These are phyloP conservation scores for Drosophila bifasciata DNA, from an alignment of 1,140 invertebrate genomes.

Conservation along the genomic window DNA sequence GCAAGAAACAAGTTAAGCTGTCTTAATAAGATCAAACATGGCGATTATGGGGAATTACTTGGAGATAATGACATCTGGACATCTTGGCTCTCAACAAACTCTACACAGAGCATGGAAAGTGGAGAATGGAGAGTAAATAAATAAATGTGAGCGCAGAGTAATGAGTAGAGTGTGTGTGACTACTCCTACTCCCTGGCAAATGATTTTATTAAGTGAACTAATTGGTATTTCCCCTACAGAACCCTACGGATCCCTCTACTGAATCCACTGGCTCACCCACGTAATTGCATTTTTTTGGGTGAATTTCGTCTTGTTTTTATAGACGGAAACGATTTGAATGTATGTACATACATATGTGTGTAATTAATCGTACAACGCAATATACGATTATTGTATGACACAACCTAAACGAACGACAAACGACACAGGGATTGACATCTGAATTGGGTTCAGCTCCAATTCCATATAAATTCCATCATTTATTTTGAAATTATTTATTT, in stretches of 20 bases:
- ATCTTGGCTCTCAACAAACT: constrained; percentile 21
- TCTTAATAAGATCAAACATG: constrained; percentile 78
- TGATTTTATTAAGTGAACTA: constrained; percentile 34
- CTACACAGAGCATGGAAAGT: background rate
- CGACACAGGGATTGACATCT: background rate
- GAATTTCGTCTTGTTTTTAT: too few relatives aligned
- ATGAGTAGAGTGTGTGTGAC: background rate
- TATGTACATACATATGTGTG: too few relatives aligned
- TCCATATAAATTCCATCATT: constrained; percentile 29
- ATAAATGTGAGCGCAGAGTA: background rate
- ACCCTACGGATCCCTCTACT: background rate
- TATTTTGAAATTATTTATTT: constrained; percentile 53
- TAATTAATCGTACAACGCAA: background rate
- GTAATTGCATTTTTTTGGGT: constrained; percentile 26
- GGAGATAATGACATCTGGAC: constrained; percentile 61
- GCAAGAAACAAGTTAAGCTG: constrained; percentile 70
- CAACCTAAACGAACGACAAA: background rate
- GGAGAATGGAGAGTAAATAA: background rate
- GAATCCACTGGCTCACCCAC: constrained; percentile 5
- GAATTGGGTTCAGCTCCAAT: constrained; percentile 12
- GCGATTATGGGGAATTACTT: constrained; percentile 73
- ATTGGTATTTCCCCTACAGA: constrained; percentile 25
- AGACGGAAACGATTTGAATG: too few relatives aligned
- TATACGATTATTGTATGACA: constrained; percentile 16
- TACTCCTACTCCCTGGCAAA: constrained; percentile 8